Evolutionary conservation across 2,113 vertebrate species (phyloP).

Genomic region (Antechinus stuartii): DNA sequence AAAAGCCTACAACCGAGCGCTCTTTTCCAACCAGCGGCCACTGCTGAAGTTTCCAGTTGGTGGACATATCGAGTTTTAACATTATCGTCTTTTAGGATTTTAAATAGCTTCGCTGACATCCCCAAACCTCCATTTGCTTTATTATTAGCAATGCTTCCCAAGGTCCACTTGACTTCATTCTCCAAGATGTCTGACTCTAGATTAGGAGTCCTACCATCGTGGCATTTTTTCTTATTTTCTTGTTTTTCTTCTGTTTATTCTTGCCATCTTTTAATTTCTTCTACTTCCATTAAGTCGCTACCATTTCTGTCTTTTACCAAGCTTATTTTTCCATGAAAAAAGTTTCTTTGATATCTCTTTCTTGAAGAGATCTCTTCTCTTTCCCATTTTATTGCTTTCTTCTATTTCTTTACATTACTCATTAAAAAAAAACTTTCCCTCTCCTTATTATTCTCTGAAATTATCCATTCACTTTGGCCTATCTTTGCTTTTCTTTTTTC

Average conservation of each 20-base stretch:
- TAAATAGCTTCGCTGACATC: background rate
- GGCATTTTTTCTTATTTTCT: too few species aligned
- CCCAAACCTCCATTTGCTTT: background rate
- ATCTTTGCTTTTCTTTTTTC: too few species aligned
- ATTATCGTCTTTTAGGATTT: background rate
- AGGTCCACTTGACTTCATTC: background rate
- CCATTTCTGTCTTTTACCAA: background rate
- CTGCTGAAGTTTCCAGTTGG: background rate
- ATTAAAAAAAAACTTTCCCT: too few species aligned
- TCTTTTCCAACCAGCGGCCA: background rate
- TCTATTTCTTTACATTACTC: too few species aligned
- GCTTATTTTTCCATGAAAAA: background rate
- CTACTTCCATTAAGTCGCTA: background rate
- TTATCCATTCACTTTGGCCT: too few species aligned
- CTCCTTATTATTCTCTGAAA: too few species aligned
- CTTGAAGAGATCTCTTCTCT: background rate
- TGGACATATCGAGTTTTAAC: background rate
- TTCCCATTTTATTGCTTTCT: background rate
- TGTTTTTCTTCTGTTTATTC: background rate
- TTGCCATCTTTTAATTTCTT: background rate
- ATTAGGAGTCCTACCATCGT: background rate
- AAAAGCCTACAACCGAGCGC: too few species aligned
- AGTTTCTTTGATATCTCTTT: background rate
- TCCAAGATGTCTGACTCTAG: background rate
- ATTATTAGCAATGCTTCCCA: background rate